phyloP scores from a whole-genome alignment of 2,113 vertebrate genomes.

The Sinocyclocheilus anshuiensis region DNA sequence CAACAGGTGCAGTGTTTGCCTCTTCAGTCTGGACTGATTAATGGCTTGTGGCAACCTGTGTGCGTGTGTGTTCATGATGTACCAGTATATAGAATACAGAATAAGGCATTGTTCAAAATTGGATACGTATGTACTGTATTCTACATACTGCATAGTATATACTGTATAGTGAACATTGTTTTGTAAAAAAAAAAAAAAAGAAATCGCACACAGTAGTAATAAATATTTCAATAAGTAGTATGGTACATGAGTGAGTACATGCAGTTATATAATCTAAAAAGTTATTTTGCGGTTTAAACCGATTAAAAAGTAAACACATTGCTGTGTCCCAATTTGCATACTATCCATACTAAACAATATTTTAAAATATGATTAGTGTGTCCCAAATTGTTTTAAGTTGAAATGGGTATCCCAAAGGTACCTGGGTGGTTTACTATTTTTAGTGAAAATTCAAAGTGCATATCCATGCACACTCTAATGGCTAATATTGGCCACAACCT shows the following conservation, averaged over 20 bases:
- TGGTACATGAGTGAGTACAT: not conserved
- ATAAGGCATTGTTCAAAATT: not conserved
- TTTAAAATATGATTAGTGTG: no score
- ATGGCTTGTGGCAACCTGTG: not conserved
- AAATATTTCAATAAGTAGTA: not conserved
- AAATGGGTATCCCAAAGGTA: no score
- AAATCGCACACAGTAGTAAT: not conserved
- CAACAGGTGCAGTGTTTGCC: slow-evolving; percentile 64
- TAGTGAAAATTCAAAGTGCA: no score
- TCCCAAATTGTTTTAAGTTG: no score
- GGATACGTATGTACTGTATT: not conserved
- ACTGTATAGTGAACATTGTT: not conserved
- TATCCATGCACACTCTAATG: no score
- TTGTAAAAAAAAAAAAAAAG: not conserved
- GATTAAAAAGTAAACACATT: not conserved
- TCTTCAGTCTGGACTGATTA: slow-evolving; percentile 44
- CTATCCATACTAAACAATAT: not conserved
- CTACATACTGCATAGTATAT: not conserved
- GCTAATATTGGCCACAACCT: no score
- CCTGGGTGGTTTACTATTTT: no score
- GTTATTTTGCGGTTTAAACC: not conserved
- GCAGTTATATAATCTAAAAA: not conserved
- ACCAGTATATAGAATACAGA: not conserved
- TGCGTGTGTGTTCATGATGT: not conserved
- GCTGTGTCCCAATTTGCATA: not conserved